These are phyloP conservation scores for Litoditis marina DNA, from an alignment of 2,888 invertebrate genomes.

Conservation along the genomic window DNA sequence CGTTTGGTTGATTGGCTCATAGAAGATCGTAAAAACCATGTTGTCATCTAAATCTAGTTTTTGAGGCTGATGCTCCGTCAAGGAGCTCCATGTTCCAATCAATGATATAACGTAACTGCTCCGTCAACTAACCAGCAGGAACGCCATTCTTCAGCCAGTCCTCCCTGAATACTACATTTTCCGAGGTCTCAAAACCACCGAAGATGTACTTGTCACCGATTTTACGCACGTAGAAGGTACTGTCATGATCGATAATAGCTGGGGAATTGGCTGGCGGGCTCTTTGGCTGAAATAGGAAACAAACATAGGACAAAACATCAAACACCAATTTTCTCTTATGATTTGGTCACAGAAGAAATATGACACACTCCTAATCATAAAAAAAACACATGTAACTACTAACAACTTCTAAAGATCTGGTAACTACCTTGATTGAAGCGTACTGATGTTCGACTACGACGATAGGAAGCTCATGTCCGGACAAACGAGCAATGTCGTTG, in stretches of 20 bases:
- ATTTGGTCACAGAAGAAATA: no score
- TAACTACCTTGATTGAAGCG: constrained; percentile 53
- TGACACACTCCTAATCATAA: no score
- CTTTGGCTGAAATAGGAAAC: constrained; percentile 41
- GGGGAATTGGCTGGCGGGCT: constrained; percentile 60
- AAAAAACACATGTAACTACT: background rate
- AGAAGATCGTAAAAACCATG: background rate
- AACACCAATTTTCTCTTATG: no score
- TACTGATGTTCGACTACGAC: constrained; percentile 66
- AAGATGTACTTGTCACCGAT: constrained; percentile 62
- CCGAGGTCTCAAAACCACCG: constrained; percentile 64
- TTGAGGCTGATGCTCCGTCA: background rate
- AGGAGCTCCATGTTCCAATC: background rate
- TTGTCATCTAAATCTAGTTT: background rate
- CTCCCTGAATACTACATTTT: constrained; percentile 62
- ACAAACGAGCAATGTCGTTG: constrained; percentile 63
- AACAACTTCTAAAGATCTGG: background rate
- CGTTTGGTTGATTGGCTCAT: no score
- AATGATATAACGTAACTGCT: no score
- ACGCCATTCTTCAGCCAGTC: constrained; percentile 64
- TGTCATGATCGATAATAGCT: constrained; percentile 65
- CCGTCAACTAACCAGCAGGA: constrained; percentile 59
- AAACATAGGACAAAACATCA: no score
- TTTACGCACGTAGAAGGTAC: constrained; percentile 64
- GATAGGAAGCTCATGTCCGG: constrained; percentile 63